Evolutionary conservation across 2,888 invertebrate genomes (phyloP).

Genomic region (Parascotia fuliginaria): DNA sequence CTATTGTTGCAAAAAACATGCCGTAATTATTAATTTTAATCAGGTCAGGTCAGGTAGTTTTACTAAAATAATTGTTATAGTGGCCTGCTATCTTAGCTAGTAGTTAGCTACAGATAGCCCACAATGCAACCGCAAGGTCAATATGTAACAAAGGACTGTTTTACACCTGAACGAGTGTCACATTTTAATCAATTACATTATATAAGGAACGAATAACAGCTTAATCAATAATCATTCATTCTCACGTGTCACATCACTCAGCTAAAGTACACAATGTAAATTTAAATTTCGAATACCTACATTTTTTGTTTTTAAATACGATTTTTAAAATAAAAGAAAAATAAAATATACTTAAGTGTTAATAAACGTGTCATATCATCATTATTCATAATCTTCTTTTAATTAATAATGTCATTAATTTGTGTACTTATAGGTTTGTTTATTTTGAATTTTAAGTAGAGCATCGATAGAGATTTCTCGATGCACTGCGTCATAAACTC

Average conservation of each 20-base stretch:
- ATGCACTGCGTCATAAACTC: neutral
- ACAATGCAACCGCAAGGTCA: slow-evolving; percentile 44
- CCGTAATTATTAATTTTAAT: slow-evolving; percentile 24
- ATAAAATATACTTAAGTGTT: too few species aligned
- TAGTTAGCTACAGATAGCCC: slow-evolving; percentile 7
- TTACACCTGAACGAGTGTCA: slow-evolving; percentile 37
- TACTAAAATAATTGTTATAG: slow-evolving; percentile 27
- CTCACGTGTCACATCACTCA: slow-evolving; percentile 5
- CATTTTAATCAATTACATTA: slow-evolving; percentile 2
- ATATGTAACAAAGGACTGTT: slow-evolving; percentile 39
- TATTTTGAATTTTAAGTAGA: neutral
- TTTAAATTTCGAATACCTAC: neutral
- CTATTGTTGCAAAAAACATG: slow-evolving; percentile 12
- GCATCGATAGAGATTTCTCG: neutral
- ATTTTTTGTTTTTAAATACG: neutral
- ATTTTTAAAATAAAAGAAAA: too few species aligned
- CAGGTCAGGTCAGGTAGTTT: slow-evolving; percentile 15
- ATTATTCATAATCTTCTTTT: neutral
- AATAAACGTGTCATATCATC: neutral
- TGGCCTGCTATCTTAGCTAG: slow-evolving; percentile 2
- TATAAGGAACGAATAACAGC: slow-evolving; percentile 16
- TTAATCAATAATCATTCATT: slow-evolving; percentile 16
- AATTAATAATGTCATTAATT: neutral
- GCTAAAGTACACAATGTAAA: neutral
- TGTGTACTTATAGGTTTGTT: too few species aligned